Evolutionary conservation across 2,888 invertebrate species (phyloP).

Genomic region (Platycheirus albimanus): DNA sequence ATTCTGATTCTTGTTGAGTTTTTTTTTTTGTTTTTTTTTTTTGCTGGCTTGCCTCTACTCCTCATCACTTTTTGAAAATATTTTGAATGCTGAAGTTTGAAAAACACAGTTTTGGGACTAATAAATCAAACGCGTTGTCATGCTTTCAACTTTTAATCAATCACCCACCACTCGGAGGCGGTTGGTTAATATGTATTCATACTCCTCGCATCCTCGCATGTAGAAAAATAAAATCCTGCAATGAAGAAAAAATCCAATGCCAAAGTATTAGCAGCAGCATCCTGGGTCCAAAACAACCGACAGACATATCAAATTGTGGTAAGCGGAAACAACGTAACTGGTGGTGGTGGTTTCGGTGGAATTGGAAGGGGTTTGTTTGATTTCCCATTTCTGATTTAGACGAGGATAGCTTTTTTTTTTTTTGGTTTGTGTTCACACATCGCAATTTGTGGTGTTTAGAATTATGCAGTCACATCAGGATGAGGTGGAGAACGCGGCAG

Average conservation of each 20-base stretch:
- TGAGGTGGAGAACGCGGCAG: conserved; percentile 26
- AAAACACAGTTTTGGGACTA: conserved; percentile 74
- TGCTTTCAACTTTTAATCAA: conserved; percentile 75
- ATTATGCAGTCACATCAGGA: not conserved
- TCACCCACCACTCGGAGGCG: conserved; percentile 72
- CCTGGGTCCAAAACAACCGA: conserved; percentile 68
- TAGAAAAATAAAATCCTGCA: conserved; percentile 1
- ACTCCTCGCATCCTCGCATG: not conserved
- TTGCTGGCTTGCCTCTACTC: conserved; percentile 11
- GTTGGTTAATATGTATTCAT: conserved; percentile 68
- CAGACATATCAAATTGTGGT: conserved; percentile 73
- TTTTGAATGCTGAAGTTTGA: conserved; percentile 72
- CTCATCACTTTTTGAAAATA: conserved; percentile 55
- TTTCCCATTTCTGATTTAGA: conserved; percentile 52
- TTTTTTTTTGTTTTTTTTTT: conserved; percentile 24
- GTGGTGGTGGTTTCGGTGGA: conserved; percentile 6
- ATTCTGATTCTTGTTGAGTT: conserved; percentile 37
- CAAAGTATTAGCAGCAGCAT: conserved; percentile 64
- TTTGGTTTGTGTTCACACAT: conserved; percentile 37
- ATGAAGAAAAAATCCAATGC: conserved; percentile 43
- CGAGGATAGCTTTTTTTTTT: conserved; percentile 31
- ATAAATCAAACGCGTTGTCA: conserved; percentile 73
- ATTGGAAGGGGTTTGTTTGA: conserved; percentile 37
- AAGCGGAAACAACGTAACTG: conserved; percentile 60
- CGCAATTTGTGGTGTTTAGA: conserved; percentile 38